A percentile compares a stretch with the other conserved stretches of the same genome.
Evolutionary conservation across 2,888 invertebrate species (phyloP).

Genomic region (Mactromeris polynyma): DNA sequence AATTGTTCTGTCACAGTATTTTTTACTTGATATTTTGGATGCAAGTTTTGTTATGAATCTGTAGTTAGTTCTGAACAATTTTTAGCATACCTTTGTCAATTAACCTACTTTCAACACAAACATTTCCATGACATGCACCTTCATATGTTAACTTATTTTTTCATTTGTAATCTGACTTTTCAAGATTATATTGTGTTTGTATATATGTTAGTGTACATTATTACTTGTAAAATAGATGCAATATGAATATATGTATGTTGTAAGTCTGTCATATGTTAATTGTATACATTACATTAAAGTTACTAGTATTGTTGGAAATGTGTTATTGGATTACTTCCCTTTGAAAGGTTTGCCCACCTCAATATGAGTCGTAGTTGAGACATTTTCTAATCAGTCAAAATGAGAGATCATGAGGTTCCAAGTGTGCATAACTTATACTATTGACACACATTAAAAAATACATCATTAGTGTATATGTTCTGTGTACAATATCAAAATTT

Average conservation of each 20-base stretch:
- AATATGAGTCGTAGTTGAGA: neutral
- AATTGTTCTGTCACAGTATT: too few species aligned
- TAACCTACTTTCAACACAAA: neutral
- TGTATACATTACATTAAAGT: neutral
- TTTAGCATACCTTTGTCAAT: too few species aligned
- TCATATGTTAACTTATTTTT: neutral
- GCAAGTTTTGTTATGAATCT: too few species aligned
- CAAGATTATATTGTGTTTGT: neutral
- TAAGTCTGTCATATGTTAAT: constrained; percentile 4
- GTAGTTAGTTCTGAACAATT: too few species aligned
- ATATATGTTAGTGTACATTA: neutral
- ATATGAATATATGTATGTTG: neutral
- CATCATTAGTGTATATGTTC: too few species aligned
- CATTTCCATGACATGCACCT: neutral
- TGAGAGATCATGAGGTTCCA: too few species aligned
- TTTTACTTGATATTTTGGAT: too few species aligned
- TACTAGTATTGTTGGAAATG: neutral
- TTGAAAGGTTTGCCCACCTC: neutral
- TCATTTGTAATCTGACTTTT: neutral
- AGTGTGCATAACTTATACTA: too few species aligned
- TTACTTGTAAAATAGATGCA: constrained; percentile 19
- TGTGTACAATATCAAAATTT: too few species aligned
- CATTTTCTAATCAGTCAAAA: neutral
- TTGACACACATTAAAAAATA: too few species aligned
- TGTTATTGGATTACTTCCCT: neutral